phyloP scores from a whole-genome alignment of 2,888 invertebrate genomes.

The Bombylius discolor region DNA sequence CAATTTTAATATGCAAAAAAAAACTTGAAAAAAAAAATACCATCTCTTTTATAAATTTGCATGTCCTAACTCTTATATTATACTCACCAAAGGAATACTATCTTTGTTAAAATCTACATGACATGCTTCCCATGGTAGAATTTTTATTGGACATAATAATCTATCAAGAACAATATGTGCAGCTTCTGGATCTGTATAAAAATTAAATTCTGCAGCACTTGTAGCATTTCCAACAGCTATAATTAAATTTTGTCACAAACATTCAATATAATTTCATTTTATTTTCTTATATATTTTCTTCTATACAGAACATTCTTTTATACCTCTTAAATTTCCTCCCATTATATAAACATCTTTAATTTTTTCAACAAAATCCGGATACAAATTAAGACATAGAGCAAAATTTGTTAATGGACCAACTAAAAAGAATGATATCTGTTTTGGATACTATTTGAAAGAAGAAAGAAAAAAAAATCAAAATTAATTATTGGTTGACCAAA shows the following conservation, averaged over 20 bases:
- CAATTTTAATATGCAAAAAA: too few relatives aligned
- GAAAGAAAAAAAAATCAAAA: too few relatives aligned
- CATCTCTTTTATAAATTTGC: too few relatives aligned
- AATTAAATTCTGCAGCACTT: constrained; percentile 62
- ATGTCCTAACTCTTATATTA: too few relatives aligned
- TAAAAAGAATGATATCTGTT: constrained; percentile 47
- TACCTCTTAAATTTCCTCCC: constrained; percentile 66
- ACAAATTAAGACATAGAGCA: constrained; percentile 58
- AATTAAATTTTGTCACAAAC: too few relatives aligned
- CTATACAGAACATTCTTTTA: neutral
- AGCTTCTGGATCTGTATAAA: constrained; percentile 63
- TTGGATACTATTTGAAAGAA: constrained; percentile 28
- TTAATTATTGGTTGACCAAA: too few relatives aligned
- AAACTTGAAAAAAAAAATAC: too few relatives aligned
- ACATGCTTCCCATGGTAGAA: constrained; percentile 61
- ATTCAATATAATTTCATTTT: neutral
- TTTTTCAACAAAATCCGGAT: constrained; percentile 47
- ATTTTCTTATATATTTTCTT: neutral
- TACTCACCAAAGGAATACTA: constrained; percentile 24
- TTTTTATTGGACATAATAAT: constrained; percentile 42
- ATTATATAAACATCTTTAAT: constrained; percentile 60
- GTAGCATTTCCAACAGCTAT: constrained; percentile 47
- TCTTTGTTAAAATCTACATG: constrained; percentile 25
- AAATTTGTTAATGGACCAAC: constrained; percentile 69
- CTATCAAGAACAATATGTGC: constrained; percentile 55